Conservation (phyloP, 2,888 invertebrate species). For the Rotaria magnacalcarata region DNA sequence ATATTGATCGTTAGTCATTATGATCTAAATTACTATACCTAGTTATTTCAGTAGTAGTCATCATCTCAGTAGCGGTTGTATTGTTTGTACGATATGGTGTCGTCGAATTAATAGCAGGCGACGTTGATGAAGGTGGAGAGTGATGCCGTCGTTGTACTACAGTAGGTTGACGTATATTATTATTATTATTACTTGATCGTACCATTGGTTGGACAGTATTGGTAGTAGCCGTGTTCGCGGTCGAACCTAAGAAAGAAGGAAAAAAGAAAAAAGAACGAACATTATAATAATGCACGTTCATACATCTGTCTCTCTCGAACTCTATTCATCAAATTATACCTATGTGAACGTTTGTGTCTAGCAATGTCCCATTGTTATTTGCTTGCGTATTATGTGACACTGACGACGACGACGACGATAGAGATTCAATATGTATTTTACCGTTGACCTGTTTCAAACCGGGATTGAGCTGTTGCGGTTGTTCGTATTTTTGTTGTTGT, state of each 20-base stretch:
- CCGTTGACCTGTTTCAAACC: constrained; percentile 30
- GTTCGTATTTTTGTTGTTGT: not conserved
- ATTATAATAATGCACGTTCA: constrained; percentile 15
- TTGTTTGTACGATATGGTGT: not conserved
- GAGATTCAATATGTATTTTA: constrained; percentile 34
- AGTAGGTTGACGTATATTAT: not conserved
- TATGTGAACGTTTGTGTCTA: constrained; percentile 23
- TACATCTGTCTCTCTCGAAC: not conserved
- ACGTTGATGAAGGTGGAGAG: not conserved
- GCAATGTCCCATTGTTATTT: not conserved
- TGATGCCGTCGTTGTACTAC: not conserved
- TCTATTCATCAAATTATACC: not conserved
- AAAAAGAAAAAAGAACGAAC: constrained; percentile 1
- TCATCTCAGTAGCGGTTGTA: not conserved
- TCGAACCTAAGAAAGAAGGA: not conserved
- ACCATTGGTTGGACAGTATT: not conserved
- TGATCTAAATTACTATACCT: not conserved
- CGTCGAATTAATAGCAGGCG: not conserved
- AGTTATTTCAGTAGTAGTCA: not conserved
- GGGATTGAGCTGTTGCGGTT: not conserved
- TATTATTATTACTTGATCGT: constrained; percentile 16
- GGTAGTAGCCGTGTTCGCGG: not conserved
- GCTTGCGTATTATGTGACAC: constrained; percentile 5
- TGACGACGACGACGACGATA: not conserved
- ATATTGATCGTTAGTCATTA: too few relatives aligned